These are phyloP conservation scores for Anoncus sp. DNA, from an alignment of 2,888 invertebrate genomes.

Conservation along the genomic window DNA sequence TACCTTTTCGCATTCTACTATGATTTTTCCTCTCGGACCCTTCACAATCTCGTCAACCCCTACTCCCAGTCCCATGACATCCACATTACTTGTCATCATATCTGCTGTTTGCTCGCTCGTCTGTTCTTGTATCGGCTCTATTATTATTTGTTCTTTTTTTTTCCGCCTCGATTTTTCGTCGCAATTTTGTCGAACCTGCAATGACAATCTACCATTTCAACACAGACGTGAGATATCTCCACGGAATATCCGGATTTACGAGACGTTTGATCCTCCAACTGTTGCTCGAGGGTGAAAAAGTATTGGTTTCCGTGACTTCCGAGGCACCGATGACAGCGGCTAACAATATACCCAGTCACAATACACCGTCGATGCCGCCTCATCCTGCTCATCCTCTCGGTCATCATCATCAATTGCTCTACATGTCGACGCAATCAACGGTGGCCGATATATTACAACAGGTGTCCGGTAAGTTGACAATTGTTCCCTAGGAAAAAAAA, in stretches of 20 bases:
- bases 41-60: conserved; percentile 40
- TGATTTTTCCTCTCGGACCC: conserved; percentile 35
- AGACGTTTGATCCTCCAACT: conserved; percentile 94
- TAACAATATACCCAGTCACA: conserved; percentile 72
- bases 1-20: conserved; percentile 48
- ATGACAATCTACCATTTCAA: conserved; percentile 19
- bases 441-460: conserved; percentile 90
- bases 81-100: conserved; percentile 52
- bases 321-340: conserved; percentile 79
- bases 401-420: conserved; percentile 89
- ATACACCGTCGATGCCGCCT: conserved; percentile 78
- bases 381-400: conserved; percentile 91
- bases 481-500: conserved; percentile 1
- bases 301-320: conserved; percentile 88
- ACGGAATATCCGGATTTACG: conserved; percentile 94
- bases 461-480: conserved; percentile 75
- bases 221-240: conserved; percentile 81
- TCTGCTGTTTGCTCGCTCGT: conserved; percentile 45
- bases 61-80: conserved; percentile 45
- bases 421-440: conserved; percentile 90
- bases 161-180: no score
- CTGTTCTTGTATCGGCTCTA: conserved; percentile 45
- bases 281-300: conserved; percentile 93
- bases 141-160: conserved; percentile 38
- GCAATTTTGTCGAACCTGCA: not conserved